Evolutionary conservation across 2,888 invertebrate genomes (phyloP).

Genomic region (Calameuta pallipes): DNA sequence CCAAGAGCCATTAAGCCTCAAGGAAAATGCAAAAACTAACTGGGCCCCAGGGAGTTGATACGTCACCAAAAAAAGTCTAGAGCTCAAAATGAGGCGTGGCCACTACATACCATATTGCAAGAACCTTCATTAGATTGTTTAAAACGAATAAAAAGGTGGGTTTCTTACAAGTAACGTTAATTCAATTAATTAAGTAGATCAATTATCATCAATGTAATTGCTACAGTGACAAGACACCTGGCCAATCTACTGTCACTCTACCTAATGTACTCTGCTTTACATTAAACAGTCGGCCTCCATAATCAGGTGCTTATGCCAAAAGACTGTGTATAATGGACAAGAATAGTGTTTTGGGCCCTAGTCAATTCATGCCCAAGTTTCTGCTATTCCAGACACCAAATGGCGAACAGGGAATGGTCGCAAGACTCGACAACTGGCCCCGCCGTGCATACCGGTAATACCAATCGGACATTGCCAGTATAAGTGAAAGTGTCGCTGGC

Average conservation of each 20-base stretch:
- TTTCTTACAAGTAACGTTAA: neutral
- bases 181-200: neutral
- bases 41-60: neutral
- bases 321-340: neutral
- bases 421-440: conserved; percentile 13
- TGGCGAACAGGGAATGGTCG: conserved; percentile 1
- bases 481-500: conserved; percentile 44
- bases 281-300: neutral
- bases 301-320: neutral
- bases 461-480: conserved; percentile 7
- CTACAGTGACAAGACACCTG: neutral
- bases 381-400: neutral
- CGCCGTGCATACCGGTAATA: neutral
- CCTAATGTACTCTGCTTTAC: neutral
- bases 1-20: neutral
- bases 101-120: neutral
- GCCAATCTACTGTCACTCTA: neutral
- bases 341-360: neutral
- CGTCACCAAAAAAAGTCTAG: neutral
- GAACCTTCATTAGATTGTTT: neutral
- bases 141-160: neutral
- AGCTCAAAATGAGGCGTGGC: neutral
- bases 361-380: neutral
- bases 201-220: neutral
- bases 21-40: neutral